Base-by-base conservation (phyloP, 1,140 invertebrate genomes). In the Drosophila busckii region DNA sequence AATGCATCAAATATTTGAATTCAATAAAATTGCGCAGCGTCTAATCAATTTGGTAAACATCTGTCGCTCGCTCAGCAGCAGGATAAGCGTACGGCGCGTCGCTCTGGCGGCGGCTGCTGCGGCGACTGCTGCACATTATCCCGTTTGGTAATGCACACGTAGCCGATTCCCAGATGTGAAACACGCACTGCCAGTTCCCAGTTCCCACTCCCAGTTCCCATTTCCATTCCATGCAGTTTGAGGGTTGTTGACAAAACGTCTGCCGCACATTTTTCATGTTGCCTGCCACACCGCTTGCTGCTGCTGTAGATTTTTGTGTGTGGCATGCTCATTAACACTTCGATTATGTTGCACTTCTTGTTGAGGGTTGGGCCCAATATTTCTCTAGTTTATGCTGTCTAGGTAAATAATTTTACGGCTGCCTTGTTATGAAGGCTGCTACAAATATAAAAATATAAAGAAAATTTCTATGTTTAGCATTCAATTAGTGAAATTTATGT, bases 41-140 rank as follows among this genome's bases (percentile, higher is more conserved):
- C 64, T 75, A 80, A 80, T 80, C 75, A 80, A 80, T 82, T 80
- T 75, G 69, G 75, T 75, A 80, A 80, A 80, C 75, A 80, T 80
- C 75, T 80, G 75, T 80, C 75, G 75, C 34, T n/a, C n/a, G 40
- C 50, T 45, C 60, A 35, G 52, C 35, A 56, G 52, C 59, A 55
- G 58, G 52, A 62, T 62, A 52, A 55, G 46, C 46, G 13, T 8
- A 23, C 31, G 34, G 17, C 37, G 28, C 41, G 42, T 56, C 48
- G 23, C 23, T 35, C 13, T 31, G n/a, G 26, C 50, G 31, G 17
- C 53, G 29, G 13, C 12, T 15, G 5, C 48, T 19, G 10, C 17
- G 41, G n/a, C 40, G 61, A 16, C 41, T 50, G 60, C 37, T 70
- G 70, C 70, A 76, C 70, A 75, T 78, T 73, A 82, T 80, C 65